Percentiles rank a stretch among this genome's conserved stretches.
These are phyloP conservation scores for Drosophila arizonae DNA, from an alignment of 1,140 invertebrate genomes.

Conservation along the genomic window DNA sequence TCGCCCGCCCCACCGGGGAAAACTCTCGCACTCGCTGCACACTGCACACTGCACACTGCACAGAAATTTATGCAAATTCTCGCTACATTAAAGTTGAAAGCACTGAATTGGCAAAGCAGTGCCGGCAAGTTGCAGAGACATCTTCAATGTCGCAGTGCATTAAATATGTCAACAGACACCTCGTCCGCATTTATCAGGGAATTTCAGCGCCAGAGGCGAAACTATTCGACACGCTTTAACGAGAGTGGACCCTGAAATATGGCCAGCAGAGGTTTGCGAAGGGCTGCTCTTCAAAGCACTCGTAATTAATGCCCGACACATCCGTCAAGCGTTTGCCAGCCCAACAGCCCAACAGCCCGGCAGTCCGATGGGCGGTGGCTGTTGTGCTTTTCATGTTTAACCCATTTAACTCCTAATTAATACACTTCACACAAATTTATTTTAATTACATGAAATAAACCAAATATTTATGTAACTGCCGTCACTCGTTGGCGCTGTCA, in stretches of 20 bases:
- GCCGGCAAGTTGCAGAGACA: constrained; percentile 30
- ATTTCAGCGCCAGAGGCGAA: background rate
- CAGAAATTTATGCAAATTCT: constrained; percentile 66
- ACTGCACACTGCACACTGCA: too few relatives aligned
- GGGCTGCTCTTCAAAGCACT: constrained; percentile 40
- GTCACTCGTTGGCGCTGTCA: constrained; percentile 35
- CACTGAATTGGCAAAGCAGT: constrained; percentile 34
- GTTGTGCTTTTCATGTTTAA: constrained; percentile 59
- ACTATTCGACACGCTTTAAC: background rate
- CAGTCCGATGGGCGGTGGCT: constrained; percentile 6
- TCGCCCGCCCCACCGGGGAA: constrained; percentile 4
- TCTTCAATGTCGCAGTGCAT: background rate
- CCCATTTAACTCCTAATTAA: constrained; percentile 81
- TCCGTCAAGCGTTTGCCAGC: constrained; percentile 40
- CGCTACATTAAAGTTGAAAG: constrained; percentile 58
- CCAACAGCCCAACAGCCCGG: constrained; percentile 6
- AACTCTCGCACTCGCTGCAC: constrained; percentile 33
- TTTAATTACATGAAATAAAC: constrained; percentile 80
- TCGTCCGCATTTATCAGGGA: background rate
- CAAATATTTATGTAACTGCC: constrained; percentile 64
- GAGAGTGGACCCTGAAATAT: too few relatives aligned
- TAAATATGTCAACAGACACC: background rate
- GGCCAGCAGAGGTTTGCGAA: constrained; percentile 6
- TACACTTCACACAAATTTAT: constrained; percentile 79
- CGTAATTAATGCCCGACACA: constrained; percentile 65